Base-by-base conservation (phyloP, 2,888 invertebrate species). In the Erynnis tages region DNA sequence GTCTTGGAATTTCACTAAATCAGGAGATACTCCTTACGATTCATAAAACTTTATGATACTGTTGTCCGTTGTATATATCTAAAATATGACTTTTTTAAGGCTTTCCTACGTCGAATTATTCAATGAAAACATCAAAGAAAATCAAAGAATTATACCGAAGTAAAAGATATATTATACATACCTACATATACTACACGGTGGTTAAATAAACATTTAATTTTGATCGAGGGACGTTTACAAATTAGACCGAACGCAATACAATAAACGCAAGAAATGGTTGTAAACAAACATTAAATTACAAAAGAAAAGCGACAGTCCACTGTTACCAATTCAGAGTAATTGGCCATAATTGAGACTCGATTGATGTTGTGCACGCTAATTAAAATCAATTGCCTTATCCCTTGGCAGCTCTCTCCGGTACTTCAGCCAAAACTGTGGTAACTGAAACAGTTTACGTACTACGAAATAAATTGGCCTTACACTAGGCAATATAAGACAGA, bases 321-420 rank as follows among this genome's bases (percentile, higher is more conserved):
- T 54, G 30, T 32, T 41, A 43, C 54, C 46, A 53, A 54, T 32
- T 37, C 47, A 55, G 45, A 45, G 53, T 58, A 57, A 59, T 60
- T 64, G 60, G 54, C 53, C 57, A 62, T 79, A 78, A 82, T 81
- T 81, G 77, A 63, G 58, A 61, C 67, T 65, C 76, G 71, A 76
- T 82, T 73, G 76, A 66, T 61, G 65, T 65, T 61, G 57, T 62
- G 65, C 70, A 58, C 63, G 69, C 71, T 77, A 76, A 82, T 82
- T 77, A 74, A 73, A 69, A 66, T 54, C 79, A 78, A 78, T 82
- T 73, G 75, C 57, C 57, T 58, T 61, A 65, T 67, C 65, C 61
- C 57, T 71, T 47, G 34, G 45, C 49, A 54, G 32, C 45, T 49
- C 49, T 45, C 47, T 37, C 44, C 25, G 14, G 49, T 11, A 7